These are phyloP conservation scores for Aphaenogaster floridana DNA, from an alignment of 1,140 invertebrate genomes.

Conservation along the genomic window DNA sequence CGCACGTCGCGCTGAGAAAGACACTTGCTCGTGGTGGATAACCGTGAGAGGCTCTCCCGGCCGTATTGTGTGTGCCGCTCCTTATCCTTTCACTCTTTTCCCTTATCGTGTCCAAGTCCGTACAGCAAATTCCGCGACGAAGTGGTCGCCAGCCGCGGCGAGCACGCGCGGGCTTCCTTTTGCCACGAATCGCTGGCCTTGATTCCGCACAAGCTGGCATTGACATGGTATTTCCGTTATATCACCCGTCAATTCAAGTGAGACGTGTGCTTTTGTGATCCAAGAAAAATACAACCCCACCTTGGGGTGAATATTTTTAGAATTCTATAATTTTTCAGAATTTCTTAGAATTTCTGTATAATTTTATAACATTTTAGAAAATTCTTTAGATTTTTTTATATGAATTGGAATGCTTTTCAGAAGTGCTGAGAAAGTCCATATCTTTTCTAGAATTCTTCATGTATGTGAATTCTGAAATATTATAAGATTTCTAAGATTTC, in stretches of 20 bases:
- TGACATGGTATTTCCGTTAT: constrained; percentile 61
- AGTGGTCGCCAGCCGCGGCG: not conserved
- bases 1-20: constrained; percentile 13
- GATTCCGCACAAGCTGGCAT: constrained; percentile 38
- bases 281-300: not conserved
- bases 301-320: no score
- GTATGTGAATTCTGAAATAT: no score
- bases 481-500: no score
- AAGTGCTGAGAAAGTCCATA: no score
- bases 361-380: no score
- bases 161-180: constrained; percentile 17
- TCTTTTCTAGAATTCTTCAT: no score
- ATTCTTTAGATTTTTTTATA: no score
- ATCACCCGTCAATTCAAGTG: constrained; percentile 25
- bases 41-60: constrained; percentile 58
- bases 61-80: constrained; percentile 27
- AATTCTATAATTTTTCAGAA: no score
- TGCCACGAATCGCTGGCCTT: constrained; percentile 33
- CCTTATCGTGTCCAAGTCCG: constrained; percentile 60
- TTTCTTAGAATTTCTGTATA: no score
- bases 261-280: not conserved
- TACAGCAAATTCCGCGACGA: constrained; percentile 28
- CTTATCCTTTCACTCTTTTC: constrained; percentile 77
- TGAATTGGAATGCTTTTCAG: no score
- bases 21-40: constrained; percentile 32